Percentiles rank a stretch among this genome's conserved stretches.
Evolutionary conservation across 2,888 invertebrate genomes (phyloP).

Genomic region (Leptopilina drosophilae): DNA sequence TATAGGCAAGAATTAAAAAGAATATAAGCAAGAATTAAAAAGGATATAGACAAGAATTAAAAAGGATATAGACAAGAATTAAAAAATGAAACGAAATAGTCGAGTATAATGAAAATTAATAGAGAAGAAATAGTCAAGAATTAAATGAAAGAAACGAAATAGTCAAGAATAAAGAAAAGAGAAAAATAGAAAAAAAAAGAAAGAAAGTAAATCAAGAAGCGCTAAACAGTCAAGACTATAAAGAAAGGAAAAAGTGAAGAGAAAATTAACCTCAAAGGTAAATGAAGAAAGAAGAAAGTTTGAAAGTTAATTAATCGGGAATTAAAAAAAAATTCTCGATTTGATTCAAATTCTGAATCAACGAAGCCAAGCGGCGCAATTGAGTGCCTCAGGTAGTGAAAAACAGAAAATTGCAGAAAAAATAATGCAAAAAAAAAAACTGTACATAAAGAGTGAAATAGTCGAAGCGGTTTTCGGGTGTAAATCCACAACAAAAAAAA

Average conservation of each 20-base stretch:
- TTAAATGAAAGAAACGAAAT: background rate
- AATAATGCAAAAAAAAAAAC: constrained; percentile 36
- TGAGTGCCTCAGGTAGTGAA: constrained; percentile 59
- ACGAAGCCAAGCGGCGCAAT: constrained; percentile 58
- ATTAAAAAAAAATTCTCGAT: background rate
- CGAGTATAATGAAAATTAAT: background rate
- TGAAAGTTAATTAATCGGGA: constrained; percentile 4
- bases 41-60: too few relatives aligned
- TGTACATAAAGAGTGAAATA: constrained; percentile 51
- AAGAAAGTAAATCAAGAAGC: background rate
- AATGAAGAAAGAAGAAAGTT: background rate
- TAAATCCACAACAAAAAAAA: background rate
- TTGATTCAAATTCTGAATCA: constrained; percentile 49
- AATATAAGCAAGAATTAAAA: too few relatives aligned
- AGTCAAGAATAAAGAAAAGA: background rate
- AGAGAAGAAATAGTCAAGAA: background rate
- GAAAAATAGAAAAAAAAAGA: background rate
- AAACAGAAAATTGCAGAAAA: too few relatives aligned
- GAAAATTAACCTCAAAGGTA: constrained; percentile 3
- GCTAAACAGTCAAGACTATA: background rate
- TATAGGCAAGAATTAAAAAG: too few relatives aligned
- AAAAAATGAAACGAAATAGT: background rate
- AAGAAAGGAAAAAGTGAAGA: background rate
- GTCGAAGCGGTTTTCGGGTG: constrained; percentile 33
- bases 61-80: too few relatives aligned